Evolutionary conservation across 2,113 vertebrate genomes (phyloP).

Genomic region (Ammospiza nelsoni): DNA sequence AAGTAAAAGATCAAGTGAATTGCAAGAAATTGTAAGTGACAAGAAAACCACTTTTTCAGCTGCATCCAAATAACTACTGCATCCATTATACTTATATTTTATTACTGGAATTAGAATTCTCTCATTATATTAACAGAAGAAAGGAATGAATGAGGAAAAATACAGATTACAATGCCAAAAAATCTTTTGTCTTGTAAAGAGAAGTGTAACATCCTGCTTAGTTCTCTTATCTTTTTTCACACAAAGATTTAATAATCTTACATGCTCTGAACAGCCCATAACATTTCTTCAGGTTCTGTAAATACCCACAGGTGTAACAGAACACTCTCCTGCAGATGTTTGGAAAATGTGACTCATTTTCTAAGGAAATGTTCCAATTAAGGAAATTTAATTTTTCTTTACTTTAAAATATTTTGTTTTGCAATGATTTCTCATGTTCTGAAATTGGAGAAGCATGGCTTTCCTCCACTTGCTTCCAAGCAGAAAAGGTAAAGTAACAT

Average conservation of each 20-base stretch:
- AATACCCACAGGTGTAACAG: background rate
- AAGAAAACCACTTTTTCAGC: conserved; percentile 37
- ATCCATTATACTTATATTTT: conserved; percentile 15
- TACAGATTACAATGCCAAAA: background rate
- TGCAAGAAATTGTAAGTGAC: background rate
- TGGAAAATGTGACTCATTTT: background rate
- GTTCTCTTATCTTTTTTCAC: background rate
- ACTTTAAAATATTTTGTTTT: background rate
- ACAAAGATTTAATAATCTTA: conserved; percentile 1
- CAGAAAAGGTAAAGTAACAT: background rate
- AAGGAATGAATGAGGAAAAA: background rate
- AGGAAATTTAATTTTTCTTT: background rate
- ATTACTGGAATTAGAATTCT: conserved; percentile 33
- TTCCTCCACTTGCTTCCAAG: background rate
- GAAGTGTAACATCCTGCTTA: background rate
- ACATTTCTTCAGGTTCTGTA: background rate
- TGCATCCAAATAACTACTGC: conserved; percentile 18
- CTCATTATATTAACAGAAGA: conserved; percentile 1
- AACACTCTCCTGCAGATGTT: background rate
- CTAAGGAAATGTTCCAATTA: background rate
- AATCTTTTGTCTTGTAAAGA: background rate
- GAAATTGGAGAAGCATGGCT: background rate
- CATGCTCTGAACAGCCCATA: background rate
- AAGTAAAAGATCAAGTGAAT: conserved; percentile 37
- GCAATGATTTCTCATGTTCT: background rate